Evolutionary conservation across 2,113 vertebrate genomes (phyloP).

Genomic region (Gobiocypris rarus): DNA sequence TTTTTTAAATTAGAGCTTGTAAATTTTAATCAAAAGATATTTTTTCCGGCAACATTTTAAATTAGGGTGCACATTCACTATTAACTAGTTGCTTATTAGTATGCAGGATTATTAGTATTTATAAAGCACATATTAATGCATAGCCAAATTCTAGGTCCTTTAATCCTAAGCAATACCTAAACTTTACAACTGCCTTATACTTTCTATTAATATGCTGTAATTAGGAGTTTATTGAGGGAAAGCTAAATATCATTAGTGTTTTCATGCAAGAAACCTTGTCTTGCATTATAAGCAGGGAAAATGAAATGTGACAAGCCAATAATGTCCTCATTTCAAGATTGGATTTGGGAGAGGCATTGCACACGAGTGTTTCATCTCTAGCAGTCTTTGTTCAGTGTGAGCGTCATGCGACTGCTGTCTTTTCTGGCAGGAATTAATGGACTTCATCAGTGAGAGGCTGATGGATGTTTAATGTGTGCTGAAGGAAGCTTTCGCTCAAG

Average conservation of each 20-base stretch:
- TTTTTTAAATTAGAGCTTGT: too few relatives aligned
- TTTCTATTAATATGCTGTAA: too few relatives aligned
- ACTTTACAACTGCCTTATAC: too few relatives aligned
- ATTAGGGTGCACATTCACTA: too few relatives aligned
- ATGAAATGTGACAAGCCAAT: neutral
- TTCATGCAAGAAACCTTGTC: neutral
- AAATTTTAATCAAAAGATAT: too few relatives aligned
- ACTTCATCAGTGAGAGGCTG: neutral
- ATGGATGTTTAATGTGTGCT: slow-evolving; percentile 15
- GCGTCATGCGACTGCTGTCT: neutral
- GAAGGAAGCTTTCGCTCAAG: neutral
- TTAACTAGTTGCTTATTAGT: too few relatives aligned
- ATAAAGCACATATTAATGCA: too few relatives aligned
- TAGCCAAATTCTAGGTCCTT: too few relatives aligned
- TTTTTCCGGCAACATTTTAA: too few relatives aligned
- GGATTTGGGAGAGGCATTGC: neutral
- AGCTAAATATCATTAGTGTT: neutral
- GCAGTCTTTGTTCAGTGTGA: neutral
- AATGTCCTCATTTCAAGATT: neutral
- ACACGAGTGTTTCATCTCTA: neutral
- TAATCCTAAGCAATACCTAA: too few relatives aligned
- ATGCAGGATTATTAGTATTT: too few relatives aligned
- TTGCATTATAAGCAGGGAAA: neutral
- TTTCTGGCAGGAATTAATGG: slow-evolving; percentile 2
- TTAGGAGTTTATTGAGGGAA: too few relatives aligned